phyloP scores from a whole-genome alignment of 2,888 invertebrate species.

The Eupithecia inturbata region DNA sequence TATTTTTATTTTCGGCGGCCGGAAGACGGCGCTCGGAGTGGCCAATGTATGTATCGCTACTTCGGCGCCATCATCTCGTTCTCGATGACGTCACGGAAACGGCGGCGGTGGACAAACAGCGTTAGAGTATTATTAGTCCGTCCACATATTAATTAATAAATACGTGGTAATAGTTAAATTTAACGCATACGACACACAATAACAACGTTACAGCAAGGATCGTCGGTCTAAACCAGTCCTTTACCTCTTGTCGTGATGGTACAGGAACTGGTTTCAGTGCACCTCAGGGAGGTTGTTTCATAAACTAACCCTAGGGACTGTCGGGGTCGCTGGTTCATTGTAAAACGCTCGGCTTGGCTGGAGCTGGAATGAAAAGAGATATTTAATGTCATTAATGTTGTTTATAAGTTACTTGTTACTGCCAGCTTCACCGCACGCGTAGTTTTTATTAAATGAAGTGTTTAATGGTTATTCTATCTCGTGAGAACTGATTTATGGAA shows the following conservation, averaged over 20 bases:
- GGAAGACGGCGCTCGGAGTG: too few species aligned
- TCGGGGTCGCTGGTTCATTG: conserved; percentile 54
- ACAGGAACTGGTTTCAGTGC: background rate
- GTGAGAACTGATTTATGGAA: too few species aligned
- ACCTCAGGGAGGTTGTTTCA: conserved; percentile 13
- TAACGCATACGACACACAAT: background rate
- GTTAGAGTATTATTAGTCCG: background rate
- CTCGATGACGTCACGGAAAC: too few species aligned
- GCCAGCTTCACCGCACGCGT: too few species aligned
- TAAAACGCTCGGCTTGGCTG: conserved; percentile 63
- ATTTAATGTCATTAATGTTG: background rate
- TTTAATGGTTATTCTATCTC: too few species aligned
- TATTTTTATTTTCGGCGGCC: too few species aligned
- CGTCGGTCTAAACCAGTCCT: background rate
- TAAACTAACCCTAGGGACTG: conserved; percentile 42
- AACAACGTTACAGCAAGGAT: background rate
- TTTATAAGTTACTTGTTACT: background rate
- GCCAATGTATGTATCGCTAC: too few species aligned
- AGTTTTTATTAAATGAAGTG: too few species aligned
- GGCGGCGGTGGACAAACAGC: too few species aligned
- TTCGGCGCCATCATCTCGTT: too few species aligned
- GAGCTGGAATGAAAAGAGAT: conserved; percentile 52
- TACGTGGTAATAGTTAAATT: background rate
- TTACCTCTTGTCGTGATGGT: background rate
- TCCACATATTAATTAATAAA: background rate